Percentiles rank a stretch among this genome's conserved stretches.
These are phyloP conservation scores for Portunus trituberculatus DNA, from an alignment of 1,140 invertebrate species.

Conservation along the genomic window DNA sequence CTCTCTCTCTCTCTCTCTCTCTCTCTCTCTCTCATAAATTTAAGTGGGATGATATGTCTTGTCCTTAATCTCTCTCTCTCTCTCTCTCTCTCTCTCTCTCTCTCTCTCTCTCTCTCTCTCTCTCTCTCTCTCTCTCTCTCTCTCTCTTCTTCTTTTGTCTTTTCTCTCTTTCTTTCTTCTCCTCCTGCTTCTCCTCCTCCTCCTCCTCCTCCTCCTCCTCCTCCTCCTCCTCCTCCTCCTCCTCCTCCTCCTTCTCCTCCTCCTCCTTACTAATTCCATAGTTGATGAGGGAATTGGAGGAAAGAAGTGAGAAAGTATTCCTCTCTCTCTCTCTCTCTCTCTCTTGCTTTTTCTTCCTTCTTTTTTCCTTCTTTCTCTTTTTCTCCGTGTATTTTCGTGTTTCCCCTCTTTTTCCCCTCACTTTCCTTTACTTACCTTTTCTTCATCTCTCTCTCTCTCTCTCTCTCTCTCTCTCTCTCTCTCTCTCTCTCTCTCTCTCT, in stretches of 20 bases:
- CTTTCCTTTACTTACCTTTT: neutral
- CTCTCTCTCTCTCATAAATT: neutral
- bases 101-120: neutral
- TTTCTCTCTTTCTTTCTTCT: neutral
- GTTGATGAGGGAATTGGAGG: too few species aligned
- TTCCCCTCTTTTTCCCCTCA: neutral
- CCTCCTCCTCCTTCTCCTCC: neutral
- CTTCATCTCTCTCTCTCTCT: neutral
- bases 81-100: neutral
- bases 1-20: constrained; percentile 30
- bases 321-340: neutral
- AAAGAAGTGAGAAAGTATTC: too few species aligned
- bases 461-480: neutral
- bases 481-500: neutral
- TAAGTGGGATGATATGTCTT: constrained; percentile 4
- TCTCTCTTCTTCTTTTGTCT: neutral
- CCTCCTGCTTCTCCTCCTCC: neutral
- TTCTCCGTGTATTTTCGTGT: neutral
- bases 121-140: neutral
- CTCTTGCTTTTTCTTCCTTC: neutral
- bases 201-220: neutral
- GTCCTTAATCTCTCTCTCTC: neutral
- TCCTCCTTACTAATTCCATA: neutral
- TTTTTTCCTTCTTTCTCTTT: neutral
- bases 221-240: neutral